Base-by-base conservation (phyloP, 2,888 invertebrate genomes). In the Calameuta filiformis region DNA sequence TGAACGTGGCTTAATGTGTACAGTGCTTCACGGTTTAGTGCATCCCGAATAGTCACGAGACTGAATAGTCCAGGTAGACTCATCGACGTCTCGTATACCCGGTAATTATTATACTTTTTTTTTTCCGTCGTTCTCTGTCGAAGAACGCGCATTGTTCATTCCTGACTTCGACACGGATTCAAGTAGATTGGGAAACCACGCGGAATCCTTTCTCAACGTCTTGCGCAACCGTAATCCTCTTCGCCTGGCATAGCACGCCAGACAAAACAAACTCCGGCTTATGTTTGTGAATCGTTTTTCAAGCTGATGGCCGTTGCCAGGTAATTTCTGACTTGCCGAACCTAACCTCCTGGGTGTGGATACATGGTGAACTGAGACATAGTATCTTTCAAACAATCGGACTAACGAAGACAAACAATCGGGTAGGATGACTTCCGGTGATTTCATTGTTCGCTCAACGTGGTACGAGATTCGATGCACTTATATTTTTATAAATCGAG, bases 181-280 rank as follows among this genome's bases (percentile, higher is more conserved):
- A 56, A 6, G 71, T 34, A 34, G 33, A 71, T 71, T 71, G 71
- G 33, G 71, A 71, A 71, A 71, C 34, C 71, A 15, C 12, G 71
- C 34, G 71, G 71, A 71, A 31, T 71, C 71, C 30, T 71, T 34
- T 71, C 34, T 23, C 34, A 34, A 15, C 71, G 33, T 71, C 71
- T 71, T 71, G 71, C 30, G 71, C 71, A 71, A 71, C n/a, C 71
- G 31, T 71, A 12, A 34, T 71, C 34, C 31, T 71, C 31, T 33
- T 11, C 71, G 71, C 2, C 12, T 33, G 71, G 71, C 3, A 71
- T 33, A 71, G 30, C 71, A 3, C 71, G 71, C 71, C 31, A 34
- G 71, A 71, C 31, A 71, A 71, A 71, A 71, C n/a, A 71, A 71
- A 71, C 71, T 23, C 71, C 1, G 71, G 71, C 31, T 33, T 71